Conservation (phyloP, 2,113 vertebrate genomes). For the Cyprinus carpio region DNA sequence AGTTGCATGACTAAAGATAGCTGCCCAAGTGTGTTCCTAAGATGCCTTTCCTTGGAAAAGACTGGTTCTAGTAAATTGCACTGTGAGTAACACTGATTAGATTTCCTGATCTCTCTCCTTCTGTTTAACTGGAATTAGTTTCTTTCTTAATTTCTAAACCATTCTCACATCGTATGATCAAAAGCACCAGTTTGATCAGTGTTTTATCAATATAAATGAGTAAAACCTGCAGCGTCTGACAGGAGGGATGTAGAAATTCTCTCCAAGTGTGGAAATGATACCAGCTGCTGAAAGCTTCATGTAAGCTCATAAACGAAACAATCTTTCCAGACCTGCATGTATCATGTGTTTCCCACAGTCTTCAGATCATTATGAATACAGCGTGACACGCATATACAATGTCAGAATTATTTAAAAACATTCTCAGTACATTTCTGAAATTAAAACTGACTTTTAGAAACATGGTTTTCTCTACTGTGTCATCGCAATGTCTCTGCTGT, state of each 20-base stretch:
- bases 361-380: neutral
- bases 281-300: constrained; percentile 14
- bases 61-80: neutral
- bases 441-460: neutral
- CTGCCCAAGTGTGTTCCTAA: neutral
- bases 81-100: neutral
- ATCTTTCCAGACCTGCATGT: neutral
- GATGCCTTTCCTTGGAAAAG: neutral
- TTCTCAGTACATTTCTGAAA: neutral
- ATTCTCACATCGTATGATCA: neutral
- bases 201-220: neutral
- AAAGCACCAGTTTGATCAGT: neutral
- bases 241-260: neutral
- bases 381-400: neutral
- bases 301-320: constrained; percentile 1
- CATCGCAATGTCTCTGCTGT: neutral
- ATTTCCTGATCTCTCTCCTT: neutral
- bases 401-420: neutral
- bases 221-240: neutral
- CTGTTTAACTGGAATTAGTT: neutral
- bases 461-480: neutral
- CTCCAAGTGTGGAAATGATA: neutral
- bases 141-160: neutral
- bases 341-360: constrained; percentile 6
- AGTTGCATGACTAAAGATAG: neutral